Evolutionary conservation across 2,888 invertebrate species (phyloP), one percentile per base, ranked within the genome.

Genomic region (Chymomyza caudatula): DNA sequence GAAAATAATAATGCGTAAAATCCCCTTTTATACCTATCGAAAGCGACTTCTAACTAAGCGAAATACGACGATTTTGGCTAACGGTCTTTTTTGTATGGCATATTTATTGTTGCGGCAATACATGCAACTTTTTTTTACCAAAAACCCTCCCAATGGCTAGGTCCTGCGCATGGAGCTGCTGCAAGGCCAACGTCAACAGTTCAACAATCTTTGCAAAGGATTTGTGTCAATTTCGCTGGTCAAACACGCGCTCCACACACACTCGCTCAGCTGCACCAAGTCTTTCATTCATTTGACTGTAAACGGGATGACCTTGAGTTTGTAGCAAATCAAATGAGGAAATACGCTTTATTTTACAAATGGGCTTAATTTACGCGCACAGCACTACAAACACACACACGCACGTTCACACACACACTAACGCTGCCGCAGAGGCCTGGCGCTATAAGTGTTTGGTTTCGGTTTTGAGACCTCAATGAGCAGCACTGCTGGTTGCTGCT

Each of bases 261-360:
- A 52, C 3, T 1, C 19, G 19, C 22, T 15, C 17, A 20, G 29
- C 29, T 37, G 29, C 29, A 37, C 2, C 8, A 2, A 37, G 29
- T 37, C 11, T 25, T 37, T 55, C 47, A 57, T 60, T 60, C 23
- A 29, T 53, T 53, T 72, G 72, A 77, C 72, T 76, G 70, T 75
- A 75, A 4, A 6, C 19, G 22, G n/a, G 13, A 13, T 56, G 52
- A n/a, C 43, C 20, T 42, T 56, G 17, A 20, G 29, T 49, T 19
- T 17, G 17, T 15, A 11, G 49, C 19, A 11, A 17, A 44, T n/a
- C 4, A 6, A 29, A 43, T 49, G 5, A 29, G 17, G 19, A 3
- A 17, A 25, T 13, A 13, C 42, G 37, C 42, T 42, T 55, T 29
- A 4, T 22, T 8, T 23, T 55, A 37, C 29, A 37, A 37, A 37